Conservation (phyloP, 2,113 vertebrate species). For the Tricholaema leucomelas region DNA sequence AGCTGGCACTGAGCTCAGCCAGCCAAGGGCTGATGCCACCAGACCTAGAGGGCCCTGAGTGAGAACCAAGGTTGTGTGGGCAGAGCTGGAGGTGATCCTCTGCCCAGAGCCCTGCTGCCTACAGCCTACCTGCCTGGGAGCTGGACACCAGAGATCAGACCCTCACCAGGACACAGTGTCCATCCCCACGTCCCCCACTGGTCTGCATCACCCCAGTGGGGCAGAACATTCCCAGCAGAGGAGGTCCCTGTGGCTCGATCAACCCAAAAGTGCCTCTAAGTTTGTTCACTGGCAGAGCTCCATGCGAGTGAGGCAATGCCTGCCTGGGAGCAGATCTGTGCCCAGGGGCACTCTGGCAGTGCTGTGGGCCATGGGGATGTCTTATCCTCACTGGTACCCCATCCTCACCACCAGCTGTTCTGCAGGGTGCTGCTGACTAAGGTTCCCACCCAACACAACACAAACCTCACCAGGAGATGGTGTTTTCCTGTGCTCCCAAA, state of each 20-base stretch:
- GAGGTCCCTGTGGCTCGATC: not conserved
- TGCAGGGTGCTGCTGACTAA: conserved; percentile 3
- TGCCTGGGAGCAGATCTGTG: not conserved
- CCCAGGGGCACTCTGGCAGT: fast-evolving
- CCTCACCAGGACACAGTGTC: not conserved
- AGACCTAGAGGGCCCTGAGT: not conserved
- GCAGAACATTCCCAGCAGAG: not conserved
- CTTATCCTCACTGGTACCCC: not conserved
- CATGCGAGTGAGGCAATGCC: fast-evolving
- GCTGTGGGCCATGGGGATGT: not conserved
- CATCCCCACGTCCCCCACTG: fast-evolving
- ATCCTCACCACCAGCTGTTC: not conserved
- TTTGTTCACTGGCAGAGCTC: not conserved
- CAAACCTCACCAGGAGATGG: not conserved
- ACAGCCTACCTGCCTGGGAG: not conserved
- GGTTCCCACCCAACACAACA: not conserved
- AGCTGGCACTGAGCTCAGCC: not conserved
- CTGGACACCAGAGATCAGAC: not conserved
- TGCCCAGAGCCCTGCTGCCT: fast-evolving
- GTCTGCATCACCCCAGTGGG: fast-evolving
- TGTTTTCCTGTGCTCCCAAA: conserved; percentile 55
- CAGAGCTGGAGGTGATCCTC: not conserved
- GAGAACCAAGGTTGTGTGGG: fast-evolving
- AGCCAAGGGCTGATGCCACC: not conserved
- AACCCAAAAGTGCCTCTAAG: not conserved